Base-by-base conservation (phyloP, 2,113 vertebrate genomes). In the Pitta sordida region DNA sequence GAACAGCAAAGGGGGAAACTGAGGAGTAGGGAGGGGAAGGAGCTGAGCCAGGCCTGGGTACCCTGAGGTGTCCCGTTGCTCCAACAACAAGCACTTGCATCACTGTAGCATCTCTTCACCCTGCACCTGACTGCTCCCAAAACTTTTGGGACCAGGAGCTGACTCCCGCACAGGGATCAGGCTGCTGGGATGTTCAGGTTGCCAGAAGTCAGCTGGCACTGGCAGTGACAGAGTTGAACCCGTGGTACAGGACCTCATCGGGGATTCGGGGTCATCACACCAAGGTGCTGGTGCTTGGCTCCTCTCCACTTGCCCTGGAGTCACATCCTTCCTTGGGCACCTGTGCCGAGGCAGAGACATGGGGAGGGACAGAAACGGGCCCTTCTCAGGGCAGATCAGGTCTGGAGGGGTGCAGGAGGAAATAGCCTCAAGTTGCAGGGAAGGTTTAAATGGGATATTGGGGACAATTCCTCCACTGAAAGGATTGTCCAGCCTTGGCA, bases 301-400 rank as follows among this genome's bases (percentile, higher is more conserved):
- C 46, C 46, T 39, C 64, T 3, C 26, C 1, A 1, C 58, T 43
- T 1, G 2, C 46, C 21, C 13, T 1, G 8, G 0, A 13, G 4
- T 93, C 46, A 1, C 22, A 2, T 46, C 52, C 56, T 21, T 94
- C 94, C 85, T 71, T 27, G 1, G 63, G 6, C 63, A 11, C 91
- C 95, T 96, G 83, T 2, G 1, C 4, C 36, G 8, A 51, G 0
- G 7, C 37, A 17, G 34, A 62, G 59, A 48, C 6, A 14, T 0
- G 11, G 77, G 52, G 60, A 49, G 30, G 46, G 51, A 36, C n/a
- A 75, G 43, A 37, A 67, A 49, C 1, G 27, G 15, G 58, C 9
- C 41, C 52, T 23, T 1, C 46, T 15, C 2, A 10, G 56, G 44
- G n/a, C 44, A 37, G 15, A 17, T 2, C 1, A 0, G 67, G 24